Evolutionary conservation across 2,888 invertebrate species (phyloP).

Genomic region (Drosophila flavopinicola): DNA sequence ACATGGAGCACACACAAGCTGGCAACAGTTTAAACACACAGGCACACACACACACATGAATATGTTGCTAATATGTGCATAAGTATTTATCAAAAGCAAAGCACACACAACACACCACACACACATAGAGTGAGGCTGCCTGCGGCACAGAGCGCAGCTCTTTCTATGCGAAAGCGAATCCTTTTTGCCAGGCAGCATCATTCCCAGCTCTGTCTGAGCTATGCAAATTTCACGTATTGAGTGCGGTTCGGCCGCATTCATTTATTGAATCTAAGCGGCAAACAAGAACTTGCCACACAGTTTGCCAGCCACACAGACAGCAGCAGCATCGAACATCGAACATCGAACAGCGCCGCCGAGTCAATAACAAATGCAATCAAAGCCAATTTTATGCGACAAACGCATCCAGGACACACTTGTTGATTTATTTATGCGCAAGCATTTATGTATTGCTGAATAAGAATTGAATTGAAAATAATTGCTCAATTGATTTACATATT

Average conservation of each 20-base stretch:
- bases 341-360: conserved; percentile 17
- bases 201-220: conserved; percentile 2
- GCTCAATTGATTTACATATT: conserved; percentile 8
- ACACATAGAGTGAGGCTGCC: conserved; percentile 18
- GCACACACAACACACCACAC: conserved; percentile 18
- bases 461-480: conserved; percentile 27
- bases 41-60: conserved; percentile 18
- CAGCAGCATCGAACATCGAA: no score
- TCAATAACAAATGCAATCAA: conserved; percentile 31
- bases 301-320: no score
- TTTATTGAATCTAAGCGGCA: conserved; percentile 52
- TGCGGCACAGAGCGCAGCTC: conserved; percentile 44
- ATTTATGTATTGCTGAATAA: no score
- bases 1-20: conserved; percentile 5
- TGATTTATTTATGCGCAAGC: conserved; percentile 19
- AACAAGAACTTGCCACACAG: conserved; percentile 41
- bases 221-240: conserved; percentile 48
- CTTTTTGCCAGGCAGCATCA: conserved; percentile 20
- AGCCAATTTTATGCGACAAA: conserved; percentile 15
- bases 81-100: conserved; percentile 61
- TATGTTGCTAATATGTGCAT: conserved; percentile 60
- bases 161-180: conserved; percentile 27
- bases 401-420: conserved; percentile 21
- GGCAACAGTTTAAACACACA: conserved; percentile 37
- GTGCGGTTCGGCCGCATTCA: conserved; percentile 38